phyloP scores from a whole-genome alignment of 2,888 invertebrate species.

The Agriopis leucophaearia region DNA sequence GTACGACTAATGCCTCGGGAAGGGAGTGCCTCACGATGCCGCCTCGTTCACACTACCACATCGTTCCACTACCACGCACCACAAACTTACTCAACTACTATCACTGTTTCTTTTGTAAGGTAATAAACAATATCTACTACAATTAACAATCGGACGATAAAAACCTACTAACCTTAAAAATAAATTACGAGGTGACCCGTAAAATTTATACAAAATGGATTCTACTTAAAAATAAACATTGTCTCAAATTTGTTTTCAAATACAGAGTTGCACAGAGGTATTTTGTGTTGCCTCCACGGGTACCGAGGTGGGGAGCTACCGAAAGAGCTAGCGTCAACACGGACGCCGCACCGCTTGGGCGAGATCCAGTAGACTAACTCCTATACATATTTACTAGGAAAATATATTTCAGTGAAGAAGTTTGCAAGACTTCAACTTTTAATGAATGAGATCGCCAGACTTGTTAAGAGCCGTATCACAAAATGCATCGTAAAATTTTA shows the following conservation, averaged over 20 bases:
- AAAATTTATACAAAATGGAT: conserved; percentile 71
- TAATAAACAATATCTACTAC: conserved; percentile 75
- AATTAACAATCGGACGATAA: conserved; percentile 73
- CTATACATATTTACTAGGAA: background rate
- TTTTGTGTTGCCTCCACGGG: conserved; percentile 59
- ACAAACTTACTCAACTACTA: conserved; percentile 83
- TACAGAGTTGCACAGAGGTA: conserved; percentile 59
- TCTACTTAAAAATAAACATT: conserved; percentile 76
- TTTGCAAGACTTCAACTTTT: background rate
- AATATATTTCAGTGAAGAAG: background rate
- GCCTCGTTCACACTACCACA: conserved; percentile 63
- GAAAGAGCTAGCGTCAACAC: conserved; percentile 36
- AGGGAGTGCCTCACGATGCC: conserved; percentile 83
- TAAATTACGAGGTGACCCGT: conserved; percentile 80
- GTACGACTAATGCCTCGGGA: conserved; percentile 68
- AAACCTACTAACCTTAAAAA: conserved; percentile 84
- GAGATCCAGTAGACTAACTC: too few relatives aligned
- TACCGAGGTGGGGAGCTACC: conserved; percentile 56
- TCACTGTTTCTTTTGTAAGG: conserved; percentile 81
- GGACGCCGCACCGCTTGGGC: conserved; percentile 24
- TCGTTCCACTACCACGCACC: conserved; percentile 46
- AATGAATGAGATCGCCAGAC: background rate
- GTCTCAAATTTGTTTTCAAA: conserved; percentile 64
- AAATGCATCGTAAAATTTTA: too few relatives aligned
- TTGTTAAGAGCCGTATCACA: too few relatives aligned